Base-by-base conservation (phyloP, 2,888 invertebrate species). In the Hyles lineata region DNA sequence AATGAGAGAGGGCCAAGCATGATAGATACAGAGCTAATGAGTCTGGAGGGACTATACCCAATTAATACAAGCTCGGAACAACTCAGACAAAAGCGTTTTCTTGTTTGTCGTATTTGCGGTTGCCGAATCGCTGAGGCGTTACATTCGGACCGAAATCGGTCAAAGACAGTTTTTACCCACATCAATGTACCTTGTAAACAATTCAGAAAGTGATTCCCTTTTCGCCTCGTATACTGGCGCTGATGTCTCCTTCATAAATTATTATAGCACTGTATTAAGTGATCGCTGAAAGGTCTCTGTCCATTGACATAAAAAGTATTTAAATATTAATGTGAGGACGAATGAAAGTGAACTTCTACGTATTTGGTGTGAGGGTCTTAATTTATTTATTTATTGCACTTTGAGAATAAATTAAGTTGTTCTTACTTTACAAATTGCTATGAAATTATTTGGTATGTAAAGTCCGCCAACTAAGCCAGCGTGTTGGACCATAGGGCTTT, bases 131-230 rank as follows among this genome's bases (percentile, higher is more conserved):
- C 77, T 79, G 74, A 79, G 73, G 78, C 35, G 80, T 75, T 77
- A 72, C 74, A 75, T 81, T 82, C 80, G 82, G 81, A 85, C 29
- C 50, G 50, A 70, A 29, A 83, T 81, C 80, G 79, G 79, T 82
- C 80, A 78, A 79, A 79, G 77, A 58, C 72, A 67, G 32, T 67
- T 67, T 72, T 67, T 55, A 58, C 72, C 63, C 35, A 72, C 62
- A 72, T 80, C 80, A 81, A 76, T 74, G 76, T 76, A 75, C 78
- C 78, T 77, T 79, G 84, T 82, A 81, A 85, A 83, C 83, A 84
- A 82, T 80, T 77, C 77, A 73, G 79, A 79, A 81, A 83, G 80
- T 77, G 78, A 80, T 11, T 19, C 25, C 72, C 35, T n/a, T 32
- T 58, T n/a, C 32, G 17, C 32, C 25, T 29, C 55, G 55, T 6